Evolutionary conservation across 2,797 vertebrate species (phyloP).

Genomic region (Vultur gryphus): DNA sequence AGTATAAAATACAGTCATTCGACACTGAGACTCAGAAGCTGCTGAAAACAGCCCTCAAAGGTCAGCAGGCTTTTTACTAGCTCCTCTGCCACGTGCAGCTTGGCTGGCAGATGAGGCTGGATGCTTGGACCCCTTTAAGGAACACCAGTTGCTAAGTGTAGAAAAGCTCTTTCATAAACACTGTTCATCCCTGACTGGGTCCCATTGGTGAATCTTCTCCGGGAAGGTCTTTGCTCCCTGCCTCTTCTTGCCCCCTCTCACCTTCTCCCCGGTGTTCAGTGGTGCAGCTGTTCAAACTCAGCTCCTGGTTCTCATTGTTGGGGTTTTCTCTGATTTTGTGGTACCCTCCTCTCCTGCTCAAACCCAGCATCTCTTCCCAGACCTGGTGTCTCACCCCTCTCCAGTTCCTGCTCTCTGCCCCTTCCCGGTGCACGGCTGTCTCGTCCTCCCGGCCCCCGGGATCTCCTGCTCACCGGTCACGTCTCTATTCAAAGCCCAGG

Average conservation of each 20-base stretch:
- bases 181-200: neutral
- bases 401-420: neutral
- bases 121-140: neutral
- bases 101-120: neutral
- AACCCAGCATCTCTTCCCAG: neutral
- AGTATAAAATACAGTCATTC: slow-evolving; percentile 93
- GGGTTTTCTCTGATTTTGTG: neutral
- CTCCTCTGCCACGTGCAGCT: fast-evolving
- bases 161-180: neutral
- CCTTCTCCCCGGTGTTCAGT: neutral
- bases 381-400: neutral
- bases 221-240: neutral
- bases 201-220: neutral
- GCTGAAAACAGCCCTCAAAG: slow-evolving; percentile 96
- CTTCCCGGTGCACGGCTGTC: fast-evolving
- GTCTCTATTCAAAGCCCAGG: neutral
- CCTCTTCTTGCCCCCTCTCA: neutral
- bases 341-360: neutral
- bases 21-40: slow-evolving; percentile 89
- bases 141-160: neutral
- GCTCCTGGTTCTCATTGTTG: neutral
- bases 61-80: slow-evolving; percentile 63
- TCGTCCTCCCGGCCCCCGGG: fast-evolving
- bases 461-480: neutral
- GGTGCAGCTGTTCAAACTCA: neutral